Evolutionary conservation across 2,113 vertebrate species (phyloP).

Genomic region (Lepus timidus): DNA sequence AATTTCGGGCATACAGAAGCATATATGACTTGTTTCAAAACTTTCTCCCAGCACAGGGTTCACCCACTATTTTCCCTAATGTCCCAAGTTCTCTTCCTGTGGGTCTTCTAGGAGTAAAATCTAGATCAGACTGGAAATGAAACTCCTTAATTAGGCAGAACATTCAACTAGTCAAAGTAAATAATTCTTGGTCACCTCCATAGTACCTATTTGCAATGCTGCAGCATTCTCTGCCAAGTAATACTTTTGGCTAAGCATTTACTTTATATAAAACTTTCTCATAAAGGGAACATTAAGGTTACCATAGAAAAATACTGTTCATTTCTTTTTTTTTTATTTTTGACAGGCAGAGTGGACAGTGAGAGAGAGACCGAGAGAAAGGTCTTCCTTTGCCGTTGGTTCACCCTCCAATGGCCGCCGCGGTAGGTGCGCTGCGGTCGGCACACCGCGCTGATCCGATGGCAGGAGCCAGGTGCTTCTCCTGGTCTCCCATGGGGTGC

Average conservation of each 20-base stretch:
- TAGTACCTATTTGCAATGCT: not conserved
- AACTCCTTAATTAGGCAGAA: conserved; percentile 1
- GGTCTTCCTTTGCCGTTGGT: too few relatives aligned
- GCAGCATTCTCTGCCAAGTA: not conserved
- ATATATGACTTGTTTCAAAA: not conserved
- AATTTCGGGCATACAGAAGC: not conserved
- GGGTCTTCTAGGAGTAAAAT: not conserved
- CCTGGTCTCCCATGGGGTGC: too few relatives aligned
- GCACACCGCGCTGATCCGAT: too few relatives aligned
- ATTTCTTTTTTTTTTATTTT: not conserved
- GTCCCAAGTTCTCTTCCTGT: not conserved
- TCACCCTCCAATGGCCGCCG: too few relatives aligned
- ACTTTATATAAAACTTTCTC: not conserved
- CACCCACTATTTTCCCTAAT: not conserved
- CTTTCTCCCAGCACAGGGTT: not conserved
- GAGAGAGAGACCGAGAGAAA: too few relatives aligned
- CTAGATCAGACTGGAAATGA: not conserved
- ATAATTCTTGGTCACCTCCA: not conserved
- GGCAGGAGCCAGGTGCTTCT: too few relatives aligned
- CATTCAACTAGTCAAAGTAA: conserved; percentile 3
- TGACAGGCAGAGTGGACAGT: too few relatives aligned
- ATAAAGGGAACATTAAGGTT: conserved; percentile 33
- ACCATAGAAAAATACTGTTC: not conserved
- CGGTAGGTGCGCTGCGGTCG: too few relatives aligned
- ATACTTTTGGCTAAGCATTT: not conserved